A percentile compares a stretch with the other conserved stretches of the same genome.
These are phyloP conservation scores for Agapetus fuscipes DNA, from an alignment of 2,888 invertebrate genomes.

Conservation along the genomic window DNA sequence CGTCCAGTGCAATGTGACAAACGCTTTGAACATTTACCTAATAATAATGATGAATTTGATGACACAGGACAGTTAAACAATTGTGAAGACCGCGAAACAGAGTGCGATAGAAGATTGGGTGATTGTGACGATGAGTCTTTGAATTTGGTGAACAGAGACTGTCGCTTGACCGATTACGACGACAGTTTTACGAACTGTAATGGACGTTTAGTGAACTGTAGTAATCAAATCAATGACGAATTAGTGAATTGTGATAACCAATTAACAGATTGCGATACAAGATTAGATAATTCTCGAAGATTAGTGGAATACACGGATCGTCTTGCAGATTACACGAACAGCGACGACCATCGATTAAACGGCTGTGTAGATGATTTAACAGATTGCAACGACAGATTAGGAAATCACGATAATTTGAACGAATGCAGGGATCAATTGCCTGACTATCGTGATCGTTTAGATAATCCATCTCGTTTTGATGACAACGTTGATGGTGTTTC, in stretches of 20 bases:
- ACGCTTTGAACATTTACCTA: too few species aligned
- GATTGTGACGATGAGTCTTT: constrained; percentile 6
- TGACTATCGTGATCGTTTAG: not conserved
- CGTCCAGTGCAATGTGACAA: constrained; percentile 4
- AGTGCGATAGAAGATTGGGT: constrained; percentile 2
- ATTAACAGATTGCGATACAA: constrained; percentile 4
- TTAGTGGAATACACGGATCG: too few species aligned
- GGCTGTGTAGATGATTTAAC: constrained; percentile 1
- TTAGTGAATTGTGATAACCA: constrained; percentile 8
- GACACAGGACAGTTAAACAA: constrained; percentile 2
- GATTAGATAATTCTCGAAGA: too few species aligned
- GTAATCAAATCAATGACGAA: not conserved
- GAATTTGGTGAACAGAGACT: not conserved
- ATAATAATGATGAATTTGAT: too few species aligned
- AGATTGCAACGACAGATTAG: constrained; percentile 3
- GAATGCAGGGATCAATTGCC: not conserved
- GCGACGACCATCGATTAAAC: too few species aligned
- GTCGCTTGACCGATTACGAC: not conserved
- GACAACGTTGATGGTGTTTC: too few species aligned
- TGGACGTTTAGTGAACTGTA: constrained; percentile 2
- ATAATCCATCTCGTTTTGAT: too few species aligned
- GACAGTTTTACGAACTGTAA: constrained; percentile 2
- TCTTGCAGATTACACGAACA: too few species aligned
- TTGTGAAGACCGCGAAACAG: constrained; percentile 5
- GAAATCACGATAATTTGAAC: not conserved